These are phyloP conservation scores for Celastrina argiolus DNA, from an alignment of 2,888 invertebrate species.

Conservation along the genomic window DNA sequence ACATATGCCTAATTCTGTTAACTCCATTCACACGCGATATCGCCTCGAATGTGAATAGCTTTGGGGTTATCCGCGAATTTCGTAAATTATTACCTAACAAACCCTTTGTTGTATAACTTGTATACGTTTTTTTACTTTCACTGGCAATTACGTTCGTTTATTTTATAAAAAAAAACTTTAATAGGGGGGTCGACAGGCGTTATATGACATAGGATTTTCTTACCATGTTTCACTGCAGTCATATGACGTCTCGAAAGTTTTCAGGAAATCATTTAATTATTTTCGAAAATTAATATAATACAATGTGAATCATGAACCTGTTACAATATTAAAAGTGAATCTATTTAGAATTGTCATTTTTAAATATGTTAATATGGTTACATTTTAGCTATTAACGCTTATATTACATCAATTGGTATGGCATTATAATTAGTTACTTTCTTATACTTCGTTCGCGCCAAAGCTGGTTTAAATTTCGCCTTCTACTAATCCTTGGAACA, in stretches of 20 bases:
- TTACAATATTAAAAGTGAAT: no score
- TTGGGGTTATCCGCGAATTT: background rate
- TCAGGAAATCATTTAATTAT: no score
- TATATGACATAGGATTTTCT: no score
- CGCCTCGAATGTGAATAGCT: background rate
- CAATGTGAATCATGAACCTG: no score
- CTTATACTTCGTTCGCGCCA: background rate
- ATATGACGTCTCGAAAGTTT: no score
- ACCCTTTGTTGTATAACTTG: background rate
- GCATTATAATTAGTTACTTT: background rate
- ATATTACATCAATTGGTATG: background rate
- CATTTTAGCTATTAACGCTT: background rate
- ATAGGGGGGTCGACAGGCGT: background rate
- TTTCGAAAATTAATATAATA: no score
- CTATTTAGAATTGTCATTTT: no score
- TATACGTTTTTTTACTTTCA: background rate
- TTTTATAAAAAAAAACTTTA: background rate
- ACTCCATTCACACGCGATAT: conserved; percentile 26
- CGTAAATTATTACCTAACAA: background rate
- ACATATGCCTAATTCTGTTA: conserved; percentile 44
- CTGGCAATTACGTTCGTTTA: background rate
- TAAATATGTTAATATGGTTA: no score
- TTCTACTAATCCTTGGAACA: background rate
- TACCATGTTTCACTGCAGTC: no score
- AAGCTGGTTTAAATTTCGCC: background rate